Base-by-base conservation (phyloP, 2,797 vertebrate species). In the Lerista edwardsae region DNA sequence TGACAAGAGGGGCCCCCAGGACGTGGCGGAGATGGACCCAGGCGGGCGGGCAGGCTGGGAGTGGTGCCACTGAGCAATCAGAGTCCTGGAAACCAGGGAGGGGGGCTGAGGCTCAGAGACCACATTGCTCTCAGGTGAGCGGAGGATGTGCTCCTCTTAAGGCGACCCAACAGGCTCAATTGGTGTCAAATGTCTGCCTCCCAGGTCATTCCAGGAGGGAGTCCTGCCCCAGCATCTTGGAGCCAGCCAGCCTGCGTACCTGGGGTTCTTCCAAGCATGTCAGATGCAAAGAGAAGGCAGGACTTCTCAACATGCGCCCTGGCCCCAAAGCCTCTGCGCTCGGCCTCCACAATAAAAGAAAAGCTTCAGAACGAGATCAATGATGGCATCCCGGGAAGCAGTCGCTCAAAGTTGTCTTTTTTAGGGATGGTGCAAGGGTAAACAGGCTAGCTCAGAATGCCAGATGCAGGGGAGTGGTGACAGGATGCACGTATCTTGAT, bases 121-220 rank as follows among this genome's bases (percentile, higher is more conserved):
- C 90, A 91, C 85, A 31, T 1, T 0, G 47, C 61, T 3, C 2
- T 1, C 75, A 39, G 84, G 31, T 34, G 73, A 87, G 79, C 76
- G 44, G 83, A 84, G 78, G 84, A 11, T 0, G 68, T 73, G 78
- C 83, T 62, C 64, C 83, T 62, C 64, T 75, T 91, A 86, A 92
- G 86, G 29, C 57, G 87, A 87, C 0, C 1, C 89, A 92, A 91
- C 89, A 91, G 90, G 29, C 5, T 55, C 79, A 2, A 86, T 89
- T 90, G 88, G 88, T 92, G 89, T 85, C 91, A 91, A 88, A 75
- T 86, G 14, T 88, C 79, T 61, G 0, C 84, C 84, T 83, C 67
- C 0, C n/a, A 34, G 89, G 90, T 91, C 89, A 88, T 79, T 68
- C 80, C 0, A 0, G 9, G 0, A 0, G 0, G 0, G 65, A 27